A percentile compares a stretch with the other conserved stretches of the same genome.
Evolutionary conservation across 2,113 vertebrate genomes (phyloP).

Genomic region (human): DNA sequence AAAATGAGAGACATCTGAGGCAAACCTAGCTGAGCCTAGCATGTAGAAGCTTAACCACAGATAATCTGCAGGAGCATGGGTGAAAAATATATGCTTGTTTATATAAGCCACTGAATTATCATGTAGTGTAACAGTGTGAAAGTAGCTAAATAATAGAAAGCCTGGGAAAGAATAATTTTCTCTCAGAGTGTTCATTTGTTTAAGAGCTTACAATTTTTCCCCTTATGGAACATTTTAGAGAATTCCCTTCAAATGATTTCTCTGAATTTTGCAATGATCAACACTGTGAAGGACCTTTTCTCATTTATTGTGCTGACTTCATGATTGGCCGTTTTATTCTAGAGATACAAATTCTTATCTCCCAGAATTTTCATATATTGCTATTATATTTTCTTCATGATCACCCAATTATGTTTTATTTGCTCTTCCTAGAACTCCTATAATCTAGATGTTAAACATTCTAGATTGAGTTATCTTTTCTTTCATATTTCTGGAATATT

Average conservation of each 20-base stretch:
- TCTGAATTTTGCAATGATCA: background rate
- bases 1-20: background rate
- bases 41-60: background rate
- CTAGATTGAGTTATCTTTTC: background rate
- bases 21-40: background rate
- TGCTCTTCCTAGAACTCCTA: background rate
- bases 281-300: background rate
- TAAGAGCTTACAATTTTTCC: background rate
- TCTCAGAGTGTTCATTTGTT: background rate
- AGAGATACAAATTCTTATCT: background rate
- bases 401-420: background rate
- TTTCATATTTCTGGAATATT: background rate
- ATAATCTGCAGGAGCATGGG: background rate
- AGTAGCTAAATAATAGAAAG: background rate
- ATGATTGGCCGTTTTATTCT: background rate
- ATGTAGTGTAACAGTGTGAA: background rate
- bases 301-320: background rate
- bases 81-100: background rate
- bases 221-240: background rate
- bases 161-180: background rate
- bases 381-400: background rate
- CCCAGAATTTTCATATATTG: background rate
- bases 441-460: background rate
- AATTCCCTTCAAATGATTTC: background rate
- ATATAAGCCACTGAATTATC: background rate